phyloP scores from a whole-genome alignment of 2,113 vertebrate species.

The Nibea albiflora region DNA sequence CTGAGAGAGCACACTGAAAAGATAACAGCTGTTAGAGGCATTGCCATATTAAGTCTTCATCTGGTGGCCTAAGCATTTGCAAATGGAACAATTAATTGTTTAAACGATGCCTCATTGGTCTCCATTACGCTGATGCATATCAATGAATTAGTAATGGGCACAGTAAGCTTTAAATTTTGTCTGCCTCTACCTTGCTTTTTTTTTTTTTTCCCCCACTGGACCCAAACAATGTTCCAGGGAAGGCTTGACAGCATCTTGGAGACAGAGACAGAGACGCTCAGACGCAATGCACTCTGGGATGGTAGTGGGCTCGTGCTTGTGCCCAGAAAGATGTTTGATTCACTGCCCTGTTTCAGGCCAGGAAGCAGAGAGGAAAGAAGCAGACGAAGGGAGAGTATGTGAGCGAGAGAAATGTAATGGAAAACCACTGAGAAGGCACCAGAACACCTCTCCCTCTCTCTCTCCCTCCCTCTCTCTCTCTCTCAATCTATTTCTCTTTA shows the following conservation, averaged over 20 bases:
- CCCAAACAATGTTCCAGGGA: neutral
- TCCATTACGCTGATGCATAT: conserved; percentile 1
- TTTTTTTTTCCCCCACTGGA: neutral
- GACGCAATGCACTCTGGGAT: neutral
- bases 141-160: conserved; percentile 9
- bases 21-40: conserved; percentile 1
- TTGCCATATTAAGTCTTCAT: neutral
- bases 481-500: conserved; percentile 34
- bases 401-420: conserved; percentile 41
- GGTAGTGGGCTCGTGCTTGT: neutral
- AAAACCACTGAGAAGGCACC: conserved; percentile 63
- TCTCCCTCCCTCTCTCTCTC: neutral
- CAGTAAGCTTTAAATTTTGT: neutral
- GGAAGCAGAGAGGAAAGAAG: conserved; percentile 6
- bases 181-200: neutral
- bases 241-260: neutral
- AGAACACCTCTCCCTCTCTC: conserved; percentile 24
- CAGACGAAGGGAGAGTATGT: conserved; percentile 12
- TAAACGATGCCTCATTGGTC: conserved; percentile 12
- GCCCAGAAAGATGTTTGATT: conserved; percentile 21
- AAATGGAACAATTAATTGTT: neutral
- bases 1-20: neutral
- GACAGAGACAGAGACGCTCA: neutral
- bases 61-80: neutral
- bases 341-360: conserved; percentile 12